A percentile compares a stretch with the other conserved stretches of the same genome.
These are phyloP conservation scores for Calycopis cecrops DNA, from an alignment of 1,140 invertebrate species.

Conservation along the genomic window DNA sequence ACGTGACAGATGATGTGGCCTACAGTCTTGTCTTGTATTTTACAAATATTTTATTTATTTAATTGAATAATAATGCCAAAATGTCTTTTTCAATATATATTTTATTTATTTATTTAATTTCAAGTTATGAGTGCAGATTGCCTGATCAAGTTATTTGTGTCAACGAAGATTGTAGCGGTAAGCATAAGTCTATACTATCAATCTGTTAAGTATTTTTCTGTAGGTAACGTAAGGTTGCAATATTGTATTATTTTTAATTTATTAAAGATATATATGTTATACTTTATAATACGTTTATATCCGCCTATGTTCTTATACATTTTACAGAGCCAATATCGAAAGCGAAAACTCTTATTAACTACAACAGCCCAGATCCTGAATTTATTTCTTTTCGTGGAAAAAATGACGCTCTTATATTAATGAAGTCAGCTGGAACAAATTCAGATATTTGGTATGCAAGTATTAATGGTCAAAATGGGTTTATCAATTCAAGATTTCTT, in stretches of 20 bases:
- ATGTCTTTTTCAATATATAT: constrained; percentile 56
- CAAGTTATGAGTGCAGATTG: constrained; percentile 44
- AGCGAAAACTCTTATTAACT: constrained; percentile 77
- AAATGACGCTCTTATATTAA: constrained; percentile 79
- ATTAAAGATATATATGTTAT: neutral
- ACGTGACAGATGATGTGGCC: constrained; percentile 72
- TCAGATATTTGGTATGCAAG: constrained; percentile 83
- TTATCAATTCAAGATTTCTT: constrained; percentile 78
- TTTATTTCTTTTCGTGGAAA: constrained; percentile 80
- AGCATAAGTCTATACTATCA: constrained; percentile 28
- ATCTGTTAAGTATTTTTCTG: neutral
- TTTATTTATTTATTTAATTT: constrained; percentile 52
- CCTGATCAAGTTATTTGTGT: constrained; percentile 66
- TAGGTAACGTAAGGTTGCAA: neutral
- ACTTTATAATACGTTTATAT: neutral
- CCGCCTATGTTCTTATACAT: neutral
- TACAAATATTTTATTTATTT: constrained; percentile 37
- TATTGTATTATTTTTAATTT: neutral
- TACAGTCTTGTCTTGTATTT: constrained; percentile 56
- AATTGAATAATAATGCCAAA: constrained; percentile 60
- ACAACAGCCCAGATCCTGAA: constrained; percentile 75
- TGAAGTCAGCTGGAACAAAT: constrained; percentile 82
- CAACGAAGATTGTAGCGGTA: constrained; percentile 58
- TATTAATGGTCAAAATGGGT: constrained; percentile 82
- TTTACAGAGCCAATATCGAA: constrained; percentile 80